Base-by-base conservation (phyloP, 2,888 invertebrate genomes). In the Torymus texanus region DNA sequence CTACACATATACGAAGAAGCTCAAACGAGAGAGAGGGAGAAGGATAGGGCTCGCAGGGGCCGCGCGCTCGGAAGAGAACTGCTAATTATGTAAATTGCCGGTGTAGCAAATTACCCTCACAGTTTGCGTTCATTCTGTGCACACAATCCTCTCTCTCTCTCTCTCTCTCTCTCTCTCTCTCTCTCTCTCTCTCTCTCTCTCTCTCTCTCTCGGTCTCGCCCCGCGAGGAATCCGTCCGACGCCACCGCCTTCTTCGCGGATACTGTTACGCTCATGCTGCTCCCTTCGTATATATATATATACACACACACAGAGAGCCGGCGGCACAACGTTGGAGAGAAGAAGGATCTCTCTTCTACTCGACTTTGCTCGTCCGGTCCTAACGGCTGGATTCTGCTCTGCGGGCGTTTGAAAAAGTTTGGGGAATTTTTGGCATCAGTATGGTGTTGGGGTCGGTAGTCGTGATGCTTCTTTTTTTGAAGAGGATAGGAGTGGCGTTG, bases 81-180 rank as follows among this genome's bases (percentile, higher is more conserved):
- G 89, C 90, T 90, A 90, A 90, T 90, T 90, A 90, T 90, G 90
- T 89, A 90, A 90, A 90, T 90, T 90, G 89, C 87, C 88, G 87
- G 89, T 90, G 89, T 90, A 90, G 90, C 90, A 90, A 90, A 90
- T 90, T 90, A 90, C 90, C 90, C 90, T 88, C 88, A 86, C 88
- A 89, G 90, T 90, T 90, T 89, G 90, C 87, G 86, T 88, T 88
- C 89, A 90, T 89, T 90, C 89, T 89, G 41, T 41, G 87, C 88
- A 88, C 90, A 90, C 89, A 89, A 89, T 90, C 88, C 87, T 5
- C 41, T 41, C 21, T n/a, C 87, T 5, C 41, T 41, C 87, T 5
- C 41, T 41, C 87, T 5, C 41, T 41, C 87, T 5, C 41, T 41
- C 87, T 5, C 41, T 41, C 87, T 5, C 41, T 41, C 56, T n/a